Conservation (phyloP, 2,113 vertebrate species). For the Calypte anna region DNA sequence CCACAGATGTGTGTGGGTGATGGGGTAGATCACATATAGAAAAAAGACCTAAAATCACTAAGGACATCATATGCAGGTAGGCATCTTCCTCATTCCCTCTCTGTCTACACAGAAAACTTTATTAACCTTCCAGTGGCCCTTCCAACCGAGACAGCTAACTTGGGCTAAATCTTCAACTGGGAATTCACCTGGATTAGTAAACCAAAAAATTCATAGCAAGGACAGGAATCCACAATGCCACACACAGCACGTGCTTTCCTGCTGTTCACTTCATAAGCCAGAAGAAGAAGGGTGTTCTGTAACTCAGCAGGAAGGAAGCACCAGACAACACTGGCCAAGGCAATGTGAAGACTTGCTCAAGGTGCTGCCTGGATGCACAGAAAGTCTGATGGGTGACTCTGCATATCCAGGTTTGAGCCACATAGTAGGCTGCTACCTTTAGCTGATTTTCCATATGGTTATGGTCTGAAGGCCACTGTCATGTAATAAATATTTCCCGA, state of each 20-base stretch:
- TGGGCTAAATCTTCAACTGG: not conserved
- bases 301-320: not conserved
- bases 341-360: not conserved
- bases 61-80: fast-evolving
- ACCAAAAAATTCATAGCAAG: not conserved
- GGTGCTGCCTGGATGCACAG: not conserved
- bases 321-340: not conserved
- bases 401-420: not conserved
- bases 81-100: not conserved
- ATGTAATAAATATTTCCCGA: not conserved
- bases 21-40: not conserved
- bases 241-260: not conserved
- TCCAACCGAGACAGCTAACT: not conserved
- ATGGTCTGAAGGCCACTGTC: not conserved
- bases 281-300: not conserved
- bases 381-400: not conserved
- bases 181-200: not conserved
- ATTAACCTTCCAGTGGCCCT: not conserved
- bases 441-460: not conserved
- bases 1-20: not conserved
- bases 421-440: not conserved
- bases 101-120: not conserved
- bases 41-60: not conserved
- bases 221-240: not conserved
- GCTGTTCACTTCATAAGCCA: not conserved